These are phyloP conservation scores for Pachyseris speciosa DNA, from an alignment of 64 coral and sea anemone genomes.

Conservation along the genomic window DNA sequence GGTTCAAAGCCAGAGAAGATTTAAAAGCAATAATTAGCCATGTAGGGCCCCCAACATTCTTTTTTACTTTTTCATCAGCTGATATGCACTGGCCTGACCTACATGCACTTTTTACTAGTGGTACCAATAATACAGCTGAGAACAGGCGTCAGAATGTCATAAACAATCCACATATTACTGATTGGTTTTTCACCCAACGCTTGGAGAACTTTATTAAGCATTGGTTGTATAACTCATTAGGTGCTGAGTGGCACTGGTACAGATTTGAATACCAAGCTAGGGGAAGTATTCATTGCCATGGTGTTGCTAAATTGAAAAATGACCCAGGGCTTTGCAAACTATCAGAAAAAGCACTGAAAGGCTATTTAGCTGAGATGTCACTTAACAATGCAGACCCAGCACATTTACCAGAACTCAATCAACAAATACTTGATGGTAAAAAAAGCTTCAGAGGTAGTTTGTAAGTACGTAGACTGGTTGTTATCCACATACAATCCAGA, in stretches of 20 bases:
- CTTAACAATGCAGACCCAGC: not conserved
- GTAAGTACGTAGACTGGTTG: not conserved
- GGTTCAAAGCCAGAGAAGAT: slow-evolving; percentile 32
- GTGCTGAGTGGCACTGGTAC: not conserved
- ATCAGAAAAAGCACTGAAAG: not conserved
- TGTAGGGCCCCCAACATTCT: slow-evolving; percentile 7
- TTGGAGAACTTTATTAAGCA: no score
- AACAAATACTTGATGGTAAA: not conserved
- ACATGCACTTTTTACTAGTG: not conserved
- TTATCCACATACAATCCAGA: not conserved
- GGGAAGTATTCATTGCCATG: no score
- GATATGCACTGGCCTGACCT: slow-evolving; percentile 25
- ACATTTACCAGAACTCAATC: not conserved
- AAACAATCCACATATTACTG: slow-evolving; percentile 1
- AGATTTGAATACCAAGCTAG: no score
- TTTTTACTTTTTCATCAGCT: slow-evolving; percentile 16
- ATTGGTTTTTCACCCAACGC: slow-evolving; percentile 5
- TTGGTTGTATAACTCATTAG: not conserved
- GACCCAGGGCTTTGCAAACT: slow-evolving; percentile 9
- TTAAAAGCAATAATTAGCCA: slow-evolving; percentile 17
- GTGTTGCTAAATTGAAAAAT: not conserved
- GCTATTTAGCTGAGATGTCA: not conserved
- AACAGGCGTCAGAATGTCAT: not conserved
- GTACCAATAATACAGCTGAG: no score
- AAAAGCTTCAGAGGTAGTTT: not conserved